phyloP scores from a whole-genome alignment of 2,888 invertebrate species.

The Drosophila longiperda region DNA sequence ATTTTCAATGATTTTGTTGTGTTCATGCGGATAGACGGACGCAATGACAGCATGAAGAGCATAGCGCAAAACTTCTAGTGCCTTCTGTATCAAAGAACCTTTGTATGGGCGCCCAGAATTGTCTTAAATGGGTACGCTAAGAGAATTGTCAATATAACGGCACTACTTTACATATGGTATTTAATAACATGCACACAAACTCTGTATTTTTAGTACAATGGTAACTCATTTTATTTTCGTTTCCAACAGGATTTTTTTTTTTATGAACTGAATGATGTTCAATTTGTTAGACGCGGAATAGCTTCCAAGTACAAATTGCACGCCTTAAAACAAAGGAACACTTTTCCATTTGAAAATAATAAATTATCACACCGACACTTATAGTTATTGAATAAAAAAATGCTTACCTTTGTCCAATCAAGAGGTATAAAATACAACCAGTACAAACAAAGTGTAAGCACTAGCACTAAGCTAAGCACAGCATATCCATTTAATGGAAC shows the following conservation, averaged over 20 bases:
- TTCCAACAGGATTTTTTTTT: background rate
- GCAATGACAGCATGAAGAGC: background rate
- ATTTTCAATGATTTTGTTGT: too few species aligned
- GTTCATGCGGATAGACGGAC: too few species aligned
- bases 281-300: background rate
- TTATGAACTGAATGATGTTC: background rate
- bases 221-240: background rate
- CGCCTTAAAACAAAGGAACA: background rate
- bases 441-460: conserved; percentile 41
- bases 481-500: background rate
- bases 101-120: background rate
- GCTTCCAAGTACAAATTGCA: background rate
- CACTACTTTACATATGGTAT: background rate
- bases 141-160: background rate
- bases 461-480: conserved; percentile 7
- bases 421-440: conserved; percentile 74
- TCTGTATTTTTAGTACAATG: background rate
- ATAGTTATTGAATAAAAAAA: background rate
- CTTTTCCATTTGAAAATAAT: background rate
- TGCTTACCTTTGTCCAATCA: conserved; percentile 75
- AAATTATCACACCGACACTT: background rate
- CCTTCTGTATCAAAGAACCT: background rate
- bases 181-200: background rate
- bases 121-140: background rate
- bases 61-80: background rate